Conservation (phyloP, 2,797 vertebrate species). For the Gymnoscopelus braueri region DNA sequence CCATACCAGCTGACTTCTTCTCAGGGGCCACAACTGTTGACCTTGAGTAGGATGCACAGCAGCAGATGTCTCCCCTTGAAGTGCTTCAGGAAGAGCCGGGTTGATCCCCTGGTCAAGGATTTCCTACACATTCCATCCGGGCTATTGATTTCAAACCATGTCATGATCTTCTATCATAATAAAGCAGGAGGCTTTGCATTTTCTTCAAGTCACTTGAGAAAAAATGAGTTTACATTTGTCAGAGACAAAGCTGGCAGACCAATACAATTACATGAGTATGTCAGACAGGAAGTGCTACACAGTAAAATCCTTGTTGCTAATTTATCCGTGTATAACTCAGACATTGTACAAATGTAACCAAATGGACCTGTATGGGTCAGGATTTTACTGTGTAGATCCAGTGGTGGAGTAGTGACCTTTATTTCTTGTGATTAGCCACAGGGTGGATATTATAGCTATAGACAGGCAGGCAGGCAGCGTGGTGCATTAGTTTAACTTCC, state of each 20-base stretch:
- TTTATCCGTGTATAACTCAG: too few relatives aligned
- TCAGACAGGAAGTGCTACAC: slow-evolving; percentile 20
- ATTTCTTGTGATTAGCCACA: slow-evolving; percentile 7
- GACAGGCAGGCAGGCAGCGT: slow-evolving; percentile 33
- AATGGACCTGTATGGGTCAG: too few relatives aligned
- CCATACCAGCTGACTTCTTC: slow-evolving; percentile 58
- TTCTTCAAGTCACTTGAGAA: slow-evolving; percentile 27
- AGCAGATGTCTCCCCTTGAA: slow-evolving; percentile 50
- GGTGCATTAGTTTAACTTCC: slow-evolving; percentile 43
- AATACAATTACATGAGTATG: slow-evolving; percentile 48
- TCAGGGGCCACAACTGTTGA: slow-evolving; percentile 53
- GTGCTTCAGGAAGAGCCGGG: slow-evolving; percentile 14
- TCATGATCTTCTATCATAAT: slow-evolving; percentile 26
- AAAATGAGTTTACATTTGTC: slow-evolving; percentile 8
- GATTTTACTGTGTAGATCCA: background rate
- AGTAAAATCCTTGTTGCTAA: too few relatives aligned
- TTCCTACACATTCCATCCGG: slow-evolving; percentile 26
- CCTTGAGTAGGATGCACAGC: slow-evolving; percentile 58
- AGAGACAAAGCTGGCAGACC: slow-evolving; percentile 5
- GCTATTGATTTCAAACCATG: slow-evolving; percentile 36
- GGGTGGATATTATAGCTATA: slow-evolving; percentile 26
- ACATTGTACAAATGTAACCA: too few relatives aligned
- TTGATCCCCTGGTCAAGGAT: slow-evolving; percentile 14
- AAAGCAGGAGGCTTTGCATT: slow-evolving; percentile 36
- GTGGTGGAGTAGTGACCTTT: slow-evolving; percentile 38